phyloP scores from a whole-genome alignment of 2,113 vertebrate genomes.

The Vulpes lagopus region DNA sequence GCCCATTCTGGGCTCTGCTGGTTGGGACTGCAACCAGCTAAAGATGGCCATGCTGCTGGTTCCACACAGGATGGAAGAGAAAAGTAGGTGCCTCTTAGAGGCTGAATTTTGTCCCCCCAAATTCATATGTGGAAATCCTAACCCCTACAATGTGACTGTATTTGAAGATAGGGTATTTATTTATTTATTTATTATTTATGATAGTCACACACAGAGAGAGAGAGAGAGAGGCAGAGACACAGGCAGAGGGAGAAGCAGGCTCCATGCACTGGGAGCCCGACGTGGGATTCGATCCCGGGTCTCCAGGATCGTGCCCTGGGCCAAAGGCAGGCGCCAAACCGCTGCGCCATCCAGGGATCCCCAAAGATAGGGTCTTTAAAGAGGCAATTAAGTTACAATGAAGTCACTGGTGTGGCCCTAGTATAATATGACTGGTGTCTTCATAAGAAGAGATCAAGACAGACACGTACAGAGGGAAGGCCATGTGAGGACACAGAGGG shows the following conservation, averaged over 20 bases:
- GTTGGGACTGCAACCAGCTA: background rate
- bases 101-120: background rate
- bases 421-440: background rate
- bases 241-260: no score
- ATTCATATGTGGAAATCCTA: background rate
- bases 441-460: background rate
- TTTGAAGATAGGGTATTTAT: background rate
- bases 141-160: background rate
- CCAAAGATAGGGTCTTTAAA: background rate
- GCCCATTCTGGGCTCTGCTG: background rate
- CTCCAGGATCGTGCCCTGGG: no score
- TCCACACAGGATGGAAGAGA: background rate
- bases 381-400: background rate
- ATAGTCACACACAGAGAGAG: no score
- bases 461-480: background rate
- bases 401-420: background rate
- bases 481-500: background rate
- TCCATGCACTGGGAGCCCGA: no score
- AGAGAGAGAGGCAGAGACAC: no score
- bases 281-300: no score
- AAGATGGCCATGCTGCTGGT: no score
- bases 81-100: background rate
- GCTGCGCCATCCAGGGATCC: no score
- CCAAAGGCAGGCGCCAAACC: no score
- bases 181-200: no score